These are phyloP conservation scores for Poecile montanus DNA, from an alignment of 2,797 vertebrate species.

Conservation along the genomic window DNA sequence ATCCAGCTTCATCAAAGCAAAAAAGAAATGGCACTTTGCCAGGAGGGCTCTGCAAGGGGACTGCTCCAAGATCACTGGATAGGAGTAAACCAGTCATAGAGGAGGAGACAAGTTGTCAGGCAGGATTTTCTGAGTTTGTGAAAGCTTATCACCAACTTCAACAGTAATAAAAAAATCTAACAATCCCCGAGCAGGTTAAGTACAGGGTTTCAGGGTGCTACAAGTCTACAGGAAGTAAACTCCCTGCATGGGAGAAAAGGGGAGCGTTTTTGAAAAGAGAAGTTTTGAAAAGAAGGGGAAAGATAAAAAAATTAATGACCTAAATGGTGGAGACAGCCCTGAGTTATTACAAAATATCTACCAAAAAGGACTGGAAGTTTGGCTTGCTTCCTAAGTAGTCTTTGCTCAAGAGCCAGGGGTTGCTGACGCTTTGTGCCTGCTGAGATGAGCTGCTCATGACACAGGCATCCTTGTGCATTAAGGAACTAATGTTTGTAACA, in stretches of 20 bases:
- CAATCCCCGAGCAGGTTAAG: neutral
- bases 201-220: neutral
- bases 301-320: neutral
- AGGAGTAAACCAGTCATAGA: neutral
- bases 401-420: constrained; percentile 6
- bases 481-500: neutral
- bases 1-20: neutral
- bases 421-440: neutral
- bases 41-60: neutral
- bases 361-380: neutral
- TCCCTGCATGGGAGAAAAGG: neutral
- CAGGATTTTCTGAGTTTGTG: constrained; percentile 14
- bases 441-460: constrained; percentile 12
- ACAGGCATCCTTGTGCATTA: neutral
- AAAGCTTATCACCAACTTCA: neutral
- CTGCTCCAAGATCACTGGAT: neutral
- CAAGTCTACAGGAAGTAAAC: neutral
- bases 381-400: constrained; percentile 9
- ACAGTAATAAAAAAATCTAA: neutral
- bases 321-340: neutral
- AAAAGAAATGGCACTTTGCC: neutral
- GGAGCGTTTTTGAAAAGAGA: neutral
- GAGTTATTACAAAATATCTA: neutral
- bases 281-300: too few relatives aligned
- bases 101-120: constrained; percentile 5